Conservation (phyloP, 2,113 vertebrate genomes). For the Empidonax traillii region DNA sequence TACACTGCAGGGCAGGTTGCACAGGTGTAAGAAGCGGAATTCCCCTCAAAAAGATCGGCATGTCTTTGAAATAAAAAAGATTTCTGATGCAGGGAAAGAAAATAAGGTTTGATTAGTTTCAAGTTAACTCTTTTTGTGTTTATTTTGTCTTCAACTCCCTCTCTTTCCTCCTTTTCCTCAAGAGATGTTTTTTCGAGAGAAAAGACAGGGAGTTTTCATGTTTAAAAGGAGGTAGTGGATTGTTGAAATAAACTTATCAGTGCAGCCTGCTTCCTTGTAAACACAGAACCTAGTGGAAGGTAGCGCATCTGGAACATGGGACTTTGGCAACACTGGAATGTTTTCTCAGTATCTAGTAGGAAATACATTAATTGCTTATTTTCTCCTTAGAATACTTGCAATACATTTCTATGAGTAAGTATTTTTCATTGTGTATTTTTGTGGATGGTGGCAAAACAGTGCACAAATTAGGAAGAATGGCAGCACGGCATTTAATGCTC, state of each 20-base stretch:
- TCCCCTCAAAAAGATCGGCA: slow-evolving; percentile 81
- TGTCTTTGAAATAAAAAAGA: slow-evolving; percentile 69
- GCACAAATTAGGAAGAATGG: not conserved
- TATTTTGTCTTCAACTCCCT: not conserved
- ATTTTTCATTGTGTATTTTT: not conserved
- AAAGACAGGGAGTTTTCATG: not conserved
- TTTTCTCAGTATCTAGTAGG: not conserved
- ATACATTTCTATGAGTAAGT: not conserved
- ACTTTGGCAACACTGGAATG: not conserved
- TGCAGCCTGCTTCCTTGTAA: not conserved
- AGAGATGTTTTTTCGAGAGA: not conserved
- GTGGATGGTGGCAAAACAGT: not conserved
- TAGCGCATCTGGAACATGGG: not conserved
- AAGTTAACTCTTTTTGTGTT: slow-evolving; percentile 59
- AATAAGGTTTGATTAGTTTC: slow-evolving; percentile 42
- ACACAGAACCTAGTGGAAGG: not conserved
- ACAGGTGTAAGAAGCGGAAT: slow-evolving; percentile 84
- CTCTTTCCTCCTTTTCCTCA: not conserved
- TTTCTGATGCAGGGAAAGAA: slow-evolving; percentile 19
- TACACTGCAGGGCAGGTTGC: slow-evolving; percentile 76
- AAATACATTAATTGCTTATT: not conserved
- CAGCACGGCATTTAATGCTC: not conserved
- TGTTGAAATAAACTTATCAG: not conserved
- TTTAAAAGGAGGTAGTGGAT: not conserved
- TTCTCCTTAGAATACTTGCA: not conserved